Evolutionary conservation across 2,113 vertebrate species (phyloP).

Genomic region (Rhinichthys klamathensis): DNA sequence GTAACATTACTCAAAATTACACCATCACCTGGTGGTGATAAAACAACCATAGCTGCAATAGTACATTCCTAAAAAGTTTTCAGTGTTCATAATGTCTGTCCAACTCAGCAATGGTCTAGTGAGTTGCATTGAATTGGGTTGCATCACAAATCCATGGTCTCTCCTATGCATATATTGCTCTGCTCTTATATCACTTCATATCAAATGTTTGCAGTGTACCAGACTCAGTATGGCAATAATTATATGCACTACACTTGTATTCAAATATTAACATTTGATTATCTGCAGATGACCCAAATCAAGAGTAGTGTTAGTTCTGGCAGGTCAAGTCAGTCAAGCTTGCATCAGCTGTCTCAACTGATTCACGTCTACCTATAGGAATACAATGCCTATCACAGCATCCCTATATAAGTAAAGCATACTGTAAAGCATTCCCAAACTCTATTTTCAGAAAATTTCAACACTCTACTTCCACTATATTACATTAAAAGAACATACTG

Average conservation of each 20-base stretch:
- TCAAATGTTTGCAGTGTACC: background rate
- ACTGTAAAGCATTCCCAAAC: background rate
- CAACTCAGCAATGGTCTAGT: background rate
- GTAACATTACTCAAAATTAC: background rate
- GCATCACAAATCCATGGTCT: background rate
- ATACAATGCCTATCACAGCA: no score
- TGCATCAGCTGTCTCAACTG: no score
- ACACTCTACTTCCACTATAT: background rate
- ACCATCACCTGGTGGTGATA: background rate
- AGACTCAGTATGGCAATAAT: background rate
- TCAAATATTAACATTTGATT: background rate
- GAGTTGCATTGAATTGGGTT: constrained; percentile 19
- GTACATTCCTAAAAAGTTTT: constrained; percentile 3
- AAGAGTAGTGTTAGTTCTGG: no score
- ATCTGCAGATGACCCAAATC: background rate
- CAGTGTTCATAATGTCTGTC: background rate
- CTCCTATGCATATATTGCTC: background rate
- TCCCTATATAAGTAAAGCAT: no score
- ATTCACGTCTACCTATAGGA: no score
- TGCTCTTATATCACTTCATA: background rate
- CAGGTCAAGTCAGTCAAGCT: no score
- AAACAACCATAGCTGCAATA: background rate
- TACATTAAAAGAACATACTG: background rate
- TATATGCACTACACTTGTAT: background rate
- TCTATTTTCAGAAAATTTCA: background rate